Percentiles rank a stretch among this genome's conserved stretches.
These are phyloP conservation scores for Pogona vitticeps DNA, from an alignment of 2,113 vertebrate genomes.

Conservation along the genomic window DNA sequence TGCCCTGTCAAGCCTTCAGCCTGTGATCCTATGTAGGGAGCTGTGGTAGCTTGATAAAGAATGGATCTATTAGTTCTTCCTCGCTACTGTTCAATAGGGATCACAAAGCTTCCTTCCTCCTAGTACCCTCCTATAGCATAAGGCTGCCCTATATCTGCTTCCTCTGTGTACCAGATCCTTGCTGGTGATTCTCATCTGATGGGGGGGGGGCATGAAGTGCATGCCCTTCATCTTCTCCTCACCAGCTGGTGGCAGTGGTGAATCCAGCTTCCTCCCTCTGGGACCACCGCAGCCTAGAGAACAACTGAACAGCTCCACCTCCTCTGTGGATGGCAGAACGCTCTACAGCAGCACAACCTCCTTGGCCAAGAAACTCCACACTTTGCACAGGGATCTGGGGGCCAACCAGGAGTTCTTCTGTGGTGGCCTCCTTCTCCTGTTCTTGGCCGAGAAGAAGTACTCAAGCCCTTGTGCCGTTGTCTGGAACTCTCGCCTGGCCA, in stretches of 20 bases:
- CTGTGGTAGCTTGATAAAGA: neutral
- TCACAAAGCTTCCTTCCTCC: neutral
- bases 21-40: neutral
- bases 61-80: neutral
- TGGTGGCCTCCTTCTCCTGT: conserved; percentile 75
- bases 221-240: conserved; percentile 66
- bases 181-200: conserved; percentile 42
- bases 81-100: too few species aligned
- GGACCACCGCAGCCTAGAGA: conserved; percentile 66
- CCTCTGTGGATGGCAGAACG: conserved; percentile 86
- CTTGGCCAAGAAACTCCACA: conserved; percentile 77
- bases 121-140: neutral
- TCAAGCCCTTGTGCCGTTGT: conserved; percentile 64
- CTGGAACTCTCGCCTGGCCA: conserved; percentile 45
- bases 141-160: neutral
- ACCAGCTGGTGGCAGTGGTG: conserved; percentile 65
- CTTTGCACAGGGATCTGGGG: conserved; percentile 80
- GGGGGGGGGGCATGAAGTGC: conserved; percentile 57
- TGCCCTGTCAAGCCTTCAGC: neutral
- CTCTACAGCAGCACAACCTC: conserved; percentile 80
- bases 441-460: conserved; percentile 67
- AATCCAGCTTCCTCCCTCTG: conserved; percentile 43
- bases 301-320: conserved; percentile 87
- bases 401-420: conserved; percentile 80
- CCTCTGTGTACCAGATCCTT: conserved; percentile 57